Evolutionary conservation across 2,888 invertebrate species (phyloP).

Genomic region (Poecilus cupreus): DNA sequence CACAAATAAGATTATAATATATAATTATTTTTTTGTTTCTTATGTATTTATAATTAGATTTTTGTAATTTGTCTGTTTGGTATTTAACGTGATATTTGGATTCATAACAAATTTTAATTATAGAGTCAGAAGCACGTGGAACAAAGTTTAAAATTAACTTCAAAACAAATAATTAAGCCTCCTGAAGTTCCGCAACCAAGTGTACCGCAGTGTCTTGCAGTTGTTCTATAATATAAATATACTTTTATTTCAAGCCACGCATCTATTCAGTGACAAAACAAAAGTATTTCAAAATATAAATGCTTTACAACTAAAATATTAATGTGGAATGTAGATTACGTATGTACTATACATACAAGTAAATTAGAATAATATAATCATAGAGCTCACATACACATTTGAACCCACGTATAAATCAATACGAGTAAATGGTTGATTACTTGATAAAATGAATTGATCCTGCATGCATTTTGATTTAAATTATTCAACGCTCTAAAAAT

Average conservation of each 20-base stretch:
- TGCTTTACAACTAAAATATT: neutral
- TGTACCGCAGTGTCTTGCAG: neutral
- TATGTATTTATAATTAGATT: neutral
- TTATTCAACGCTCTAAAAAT: too few species aligned
- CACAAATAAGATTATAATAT: too few species aligned
- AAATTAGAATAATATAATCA: neutral
- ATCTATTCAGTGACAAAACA: neutral
- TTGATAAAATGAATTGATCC: too few species aligned
- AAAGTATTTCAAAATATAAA: neutral
- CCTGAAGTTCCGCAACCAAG: neutral
- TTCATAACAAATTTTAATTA: constrained; percentile 26
- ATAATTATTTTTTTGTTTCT: neutral
- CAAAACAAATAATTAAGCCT: neutral
- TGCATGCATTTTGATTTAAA: too few species aligned
- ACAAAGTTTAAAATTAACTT: constrained; percentile 12
- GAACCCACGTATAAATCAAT: neutral
- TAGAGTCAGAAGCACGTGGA: constrained; percentile 5
- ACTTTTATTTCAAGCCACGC: too few species aligned
- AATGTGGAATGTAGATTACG: neutral
- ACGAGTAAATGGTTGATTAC: too few species aligned
- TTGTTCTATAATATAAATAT: neutral
- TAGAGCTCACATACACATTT: neutral
- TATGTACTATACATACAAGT: too few species aligned
- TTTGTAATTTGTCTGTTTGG: neutral
- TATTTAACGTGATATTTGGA: constrained; percentile 11